Base-by-base conservation (phyloP, 2,797 vertebrate species). In the Muscicapa striata region DNA sequence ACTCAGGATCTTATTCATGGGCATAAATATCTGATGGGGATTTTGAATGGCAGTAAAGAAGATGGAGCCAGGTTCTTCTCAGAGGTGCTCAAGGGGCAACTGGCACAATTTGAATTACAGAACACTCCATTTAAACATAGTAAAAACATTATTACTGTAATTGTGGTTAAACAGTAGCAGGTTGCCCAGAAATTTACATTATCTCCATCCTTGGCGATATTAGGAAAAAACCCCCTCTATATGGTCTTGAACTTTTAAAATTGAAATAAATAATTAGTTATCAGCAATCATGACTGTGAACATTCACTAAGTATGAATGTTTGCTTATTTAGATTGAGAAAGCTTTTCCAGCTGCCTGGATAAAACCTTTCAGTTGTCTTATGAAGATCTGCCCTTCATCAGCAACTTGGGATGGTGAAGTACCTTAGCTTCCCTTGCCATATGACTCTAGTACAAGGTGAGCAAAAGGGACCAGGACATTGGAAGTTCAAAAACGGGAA, bases 211-310 rank as follows among this genome's bases (percentile, higher is more conserved):
- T 21, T 45, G 32, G 13, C 64, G 24, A 57, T 45, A 48, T 3
- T 49, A 9, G 30, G 34, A 64, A 63, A 73, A 57, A 32, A 0
- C 2, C 0, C 23, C 16, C 16, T 29, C 4, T 41, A 54, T 14
- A 3, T 4, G 1, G 32, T 38, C 29, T 48, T 29, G 26, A 57
- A 80, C 4, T 9, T 74, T 40, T 36, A 2, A 0, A 51, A 61
- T 11, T 61, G 21, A 74, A 77, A 30, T 32, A 34, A 26, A 36
- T 16, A 36, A 58, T 6, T 32, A 32, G 34, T 30, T 68, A 12
- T 20, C 29, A 70, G 36, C 23, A 59, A 18, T 23, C 17, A 15
- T 36, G 21, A 68, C 29, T 34, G 30, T 29, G 49, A 81, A 54
- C n/a, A 67, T 6, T 36, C 18, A 43, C 36, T 54, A 57, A 66